Evolutionary conservation across 2,797 vertebrate genomes (phyloP), one percentile per base, ranked within the genome.

Genomic region (Tadarida brasiliensis): DNA sequence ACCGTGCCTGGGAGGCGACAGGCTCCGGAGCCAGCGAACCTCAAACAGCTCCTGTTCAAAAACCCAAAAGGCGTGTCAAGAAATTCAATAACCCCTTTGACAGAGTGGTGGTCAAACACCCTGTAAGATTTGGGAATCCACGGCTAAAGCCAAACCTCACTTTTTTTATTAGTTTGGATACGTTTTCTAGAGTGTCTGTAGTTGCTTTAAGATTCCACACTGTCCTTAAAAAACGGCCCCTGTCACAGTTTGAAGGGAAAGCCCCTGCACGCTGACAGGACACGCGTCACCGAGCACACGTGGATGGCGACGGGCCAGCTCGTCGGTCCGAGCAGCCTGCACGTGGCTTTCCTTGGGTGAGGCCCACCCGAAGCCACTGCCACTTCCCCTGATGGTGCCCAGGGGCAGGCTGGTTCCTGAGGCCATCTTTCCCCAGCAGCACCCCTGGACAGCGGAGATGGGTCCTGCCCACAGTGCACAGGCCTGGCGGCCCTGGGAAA

Each of bases 81-180:
- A 30, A 14, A 47, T 15, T 7, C 33, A 10, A 2, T 6, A 3
- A 30, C 61, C 3, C 10, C 49, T 30, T 14, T 20, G 20, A 7
- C 3, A 3, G 44, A 0, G 7, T 0, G 6, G 7, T 0, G 28
- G 20, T 10, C 44, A 2, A 2, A 6, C 0, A 0, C 30, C 3
- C 2, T 28, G 3, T 19, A 26, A 20, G 88, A 51, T 3, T 1
- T 15, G 11, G 80, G 17, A 77, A 17, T 20, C 74, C n/a, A 16
- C 0, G 4, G n/a, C 5, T 57, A 5, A 24, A n/a, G 19, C 2
- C 26, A 30, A 39, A 28, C 1, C 33, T 35, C 24, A 3, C 17
- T 49, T 9, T 59, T 5, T 19, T 24, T 26, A 9, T 11, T 15
- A 15, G 24, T 85, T 26, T 89, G 26, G 57, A 22, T 57, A 65